These are phyloP conservation scores for Sebastes diaconus DNA, from an alignment of 2,797 vertebrate genomes.

Conservation along the genomic window DNA sequence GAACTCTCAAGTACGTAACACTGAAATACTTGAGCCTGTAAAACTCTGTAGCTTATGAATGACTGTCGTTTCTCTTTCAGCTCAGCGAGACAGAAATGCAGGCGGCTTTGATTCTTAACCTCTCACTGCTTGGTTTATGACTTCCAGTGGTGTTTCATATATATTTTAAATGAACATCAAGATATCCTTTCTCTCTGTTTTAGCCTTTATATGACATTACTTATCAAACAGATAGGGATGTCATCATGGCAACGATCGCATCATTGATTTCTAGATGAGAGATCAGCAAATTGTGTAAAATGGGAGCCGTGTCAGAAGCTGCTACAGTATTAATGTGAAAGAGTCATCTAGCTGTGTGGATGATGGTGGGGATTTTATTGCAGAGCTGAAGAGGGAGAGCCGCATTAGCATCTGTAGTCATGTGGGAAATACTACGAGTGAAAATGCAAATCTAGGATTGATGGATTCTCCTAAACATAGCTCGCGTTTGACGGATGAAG, in stretches of 20 bases:
- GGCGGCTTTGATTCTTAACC: background rate
- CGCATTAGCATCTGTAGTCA: slow-evolving; percentile 22
- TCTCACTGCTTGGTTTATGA: background rate
- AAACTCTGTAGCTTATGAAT: background rate
- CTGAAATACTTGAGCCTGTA: background rate
- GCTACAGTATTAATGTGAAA: slow-evolving; percentile 8
- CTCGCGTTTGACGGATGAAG: background rate
- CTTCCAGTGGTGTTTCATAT: background rate
- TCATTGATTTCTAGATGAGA: slow-evolving; percentile 18
- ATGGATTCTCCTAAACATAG: slow-evolving; percentile 23
- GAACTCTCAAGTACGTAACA: background rate
- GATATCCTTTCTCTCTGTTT: background rate
- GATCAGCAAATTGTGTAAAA: slow-evolving; percentile 14
- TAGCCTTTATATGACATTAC: background rate
- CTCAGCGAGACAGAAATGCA: background rate
- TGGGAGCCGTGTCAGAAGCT: slow-evolving; percentile 2
- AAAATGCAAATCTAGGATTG: slow-evolving; percentile 50
- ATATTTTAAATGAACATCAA: background rate
- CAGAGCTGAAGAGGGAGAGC: slow-evolving; percentile 10
- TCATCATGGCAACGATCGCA: background rate
- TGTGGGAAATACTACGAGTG: slow-evolving; percentile 33
- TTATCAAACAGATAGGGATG: background rate
- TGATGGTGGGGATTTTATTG: background rate
- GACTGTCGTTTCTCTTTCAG: background rate
- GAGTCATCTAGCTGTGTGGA: background rate